These are phyloP conservation scores for Bombus waltoni DNA, from an alignment of 1,140 invertebrate genomes.

Conservation along the genomic window DNA sequence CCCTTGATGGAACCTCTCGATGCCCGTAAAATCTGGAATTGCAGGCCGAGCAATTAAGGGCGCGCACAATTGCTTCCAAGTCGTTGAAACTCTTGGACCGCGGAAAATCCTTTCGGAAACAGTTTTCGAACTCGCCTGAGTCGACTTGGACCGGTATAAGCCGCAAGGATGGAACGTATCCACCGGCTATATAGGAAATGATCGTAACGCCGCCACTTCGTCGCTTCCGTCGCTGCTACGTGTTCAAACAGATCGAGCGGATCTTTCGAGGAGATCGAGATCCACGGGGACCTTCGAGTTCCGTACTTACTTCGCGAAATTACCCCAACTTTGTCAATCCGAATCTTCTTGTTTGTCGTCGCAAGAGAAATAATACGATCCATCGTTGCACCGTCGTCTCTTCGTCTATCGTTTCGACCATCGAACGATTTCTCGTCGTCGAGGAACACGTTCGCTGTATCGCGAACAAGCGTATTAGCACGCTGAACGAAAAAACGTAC, in stretches of 20 bases:
- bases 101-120: conserved; percentile 43
- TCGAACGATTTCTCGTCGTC: neutral
- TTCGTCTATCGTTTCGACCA: neutral
- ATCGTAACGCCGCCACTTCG: neutral
- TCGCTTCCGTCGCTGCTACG: neutral
- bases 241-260: neutral
- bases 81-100: conserved; percentile 44
- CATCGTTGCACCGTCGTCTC: neutral
- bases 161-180: conserved; percentile 1
- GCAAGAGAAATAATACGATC: neutral
- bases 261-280: neutral
- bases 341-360: neutral
- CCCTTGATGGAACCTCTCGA: neutral
- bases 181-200: conserved; percentile 3
- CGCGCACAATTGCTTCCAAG: conserved; percentile 29
- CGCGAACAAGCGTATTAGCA: no score
- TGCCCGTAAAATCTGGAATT: neutral
- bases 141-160: neutral
- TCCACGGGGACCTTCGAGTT: neutral
- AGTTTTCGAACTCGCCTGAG: conserved; percentile 22
- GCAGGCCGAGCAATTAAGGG: conserved; percentile 22
- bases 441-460: neutral
- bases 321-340: neutral
- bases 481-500: no score
- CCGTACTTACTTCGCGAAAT: neutral